A percentile compares a stretch with the other conserved stretches of the same genome.
These are phyloP conservation scores for Protobothrops flavoviridis DNA, from an alignment of 2,113 vertebrate species.

Conservation along the genomic window DNA sequence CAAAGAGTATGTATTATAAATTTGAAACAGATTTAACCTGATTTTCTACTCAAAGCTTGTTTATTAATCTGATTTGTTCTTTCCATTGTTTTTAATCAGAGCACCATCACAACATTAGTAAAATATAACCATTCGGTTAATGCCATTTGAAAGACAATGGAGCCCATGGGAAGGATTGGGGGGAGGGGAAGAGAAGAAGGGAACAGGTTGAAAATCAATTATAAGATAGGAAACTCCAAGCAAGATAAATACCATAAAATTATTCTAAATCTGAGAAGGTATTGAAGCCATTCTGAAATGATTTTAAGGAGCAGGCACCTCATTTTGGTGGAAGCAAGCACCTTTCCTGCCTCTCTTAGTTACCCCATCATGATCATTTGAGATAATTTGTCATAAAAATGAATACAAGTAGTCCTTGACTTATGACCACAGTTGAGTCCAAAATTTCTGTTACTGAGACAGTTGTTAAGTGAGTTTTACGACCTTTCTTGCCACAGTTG, in stretches of 20 bases:
- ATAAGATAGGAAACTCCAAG: not conserved
- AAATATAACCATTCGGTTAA: not conserved
- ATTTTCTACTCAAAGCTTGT: not conserved
- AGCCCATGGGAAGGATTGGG: not conserved
- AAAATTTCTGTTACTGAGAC: not conserved
- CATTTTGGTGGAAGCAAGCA: not conserved
- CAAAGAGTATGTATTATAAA: not conserved
- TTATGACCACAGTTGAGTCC: not conserved
- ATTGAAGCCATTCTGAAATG: not conserved
- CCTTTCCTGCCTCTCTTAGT: not conserved
- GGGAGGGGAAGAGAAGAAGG: not conserved
- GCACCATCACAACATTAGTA: not conserved
- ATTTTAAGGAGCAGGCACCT: not conserved
- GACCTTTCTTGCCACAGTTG: not conserved
- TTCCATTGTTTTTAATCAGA: not conserved
- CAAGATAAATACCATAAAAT: not conserved
- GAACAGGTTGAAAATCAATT: not conserved
- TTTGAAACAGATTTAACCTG: conserved; percentile 5
- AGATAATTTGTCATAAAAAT: not conserved
- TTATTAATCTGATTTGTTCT: not conserved
- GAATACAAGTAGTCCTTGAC: not conserved
- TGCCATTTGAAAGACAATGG: not conserved
- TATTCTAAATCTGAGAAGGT: not conserved
- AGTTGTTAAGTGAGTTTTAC: not conserved
- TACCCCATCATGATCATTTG: not conserved